Evolutionary conservation across 2,888 invertebrate genomes (phyloP).

Genomic region (Megastigmus dorsalis): DNA sequence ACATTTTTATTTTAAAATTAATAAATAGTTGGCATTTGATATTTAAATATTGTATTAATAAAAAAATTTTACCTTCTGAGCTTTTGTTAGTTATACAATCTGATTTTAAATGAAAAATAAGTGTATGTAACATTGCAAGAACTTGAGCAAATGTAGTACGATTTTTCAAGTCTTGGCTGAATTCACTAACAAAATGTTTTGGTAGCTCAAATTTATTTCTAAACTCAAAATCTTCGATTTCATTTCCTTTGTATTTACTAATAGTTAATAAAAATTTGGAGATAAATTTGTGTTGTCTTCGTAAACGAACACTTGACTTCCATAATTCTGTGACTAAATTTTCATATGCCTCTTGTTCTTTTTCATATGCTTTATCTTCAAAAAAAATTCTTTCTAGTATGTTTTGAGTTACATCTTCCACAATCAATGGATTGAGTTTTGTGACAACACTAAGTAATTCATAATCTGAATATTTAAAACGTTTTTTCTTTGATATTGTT

Average conservation of each 20-base stretch:
- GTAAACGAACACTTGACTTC: constrained; percentile 62
- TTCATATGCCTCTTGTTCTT: constrained; percentile 54
- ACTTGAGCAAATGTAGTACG: constrained; percentile 37
- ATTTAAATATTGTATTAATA: neutral
- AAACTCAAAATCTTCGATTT: constrained; percentile 15
- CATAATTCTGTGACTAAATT: constrained; percentile 60
- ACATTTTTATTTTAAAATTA: constrained; percentile 1
- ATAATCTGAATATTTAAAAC: constrained; percentile 58
- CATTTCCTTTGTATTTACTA: constrained; percentile 6
- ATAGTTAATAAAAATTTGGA: constrained; percentile 62
- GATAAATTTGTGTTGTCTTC: constrained; percentile 67
- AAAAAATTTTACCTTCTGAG: constrained; percentile 40
- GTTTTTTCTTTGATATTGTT: constrained; percentile 55
- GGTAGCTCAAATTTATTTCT: constrained; percentile 35
- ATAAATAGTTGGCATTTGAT: no score
- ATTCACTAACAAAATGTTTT: constrained; percentile 58
- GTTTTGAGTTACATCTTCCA: constrained; percentile 63
- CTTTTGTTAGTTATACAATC: constrained; percentile 58
- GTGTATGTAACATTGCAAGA: constrained; percentile 61
- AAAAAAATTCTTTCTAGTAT: constrained; percentile 62
- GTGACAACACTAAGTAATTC: constrained; percentile 60
- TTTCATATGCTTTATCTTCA: constrained; percentile 48
- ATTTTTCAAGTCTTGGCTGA: constrained; percentile 55
- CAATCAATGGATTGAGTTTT: constrained; percentile 66
- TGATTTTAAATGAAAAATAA: constrained; percentile 64